These are phyloP conservation scores for Platycheirus rosarum DNA, from an alignment of 2,888 invertebrate species.

Conservation along the genomic window DNA sequence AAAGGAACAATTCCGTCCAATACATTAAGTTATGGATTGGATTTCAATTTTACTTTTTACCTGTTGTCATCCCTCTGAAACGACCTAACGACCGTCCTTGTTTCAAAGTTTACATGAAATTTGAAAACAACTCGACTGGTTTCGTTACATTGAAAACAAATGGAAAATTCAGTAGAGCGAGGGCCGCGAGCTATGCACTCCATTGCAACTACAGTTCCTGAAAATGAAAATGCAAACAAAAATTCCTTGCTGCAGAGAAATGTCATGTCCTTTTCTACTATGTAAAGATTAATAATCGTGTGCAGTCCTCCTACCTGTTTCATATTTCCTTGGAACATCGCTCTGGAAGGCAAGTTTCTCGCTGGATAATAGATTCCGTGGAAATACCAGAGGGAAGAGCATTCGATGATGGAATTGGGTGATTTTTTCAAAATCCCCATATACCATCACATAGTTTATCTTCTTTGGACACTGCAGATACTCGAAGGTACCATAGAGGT, in stretches of 20 bases:
- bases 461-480: conserved; percentile 81
- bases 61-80: conserved; percentile 81
- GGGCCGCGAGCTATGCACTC: conserved; percentile 82
- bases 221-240: neutral
- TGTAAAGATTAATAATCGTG: neutral
- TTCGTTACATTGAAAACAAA: conserved; percentile 82
- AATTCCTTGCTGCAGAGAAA: too few relatives aligned
- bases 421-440: conserved; percentile 82
- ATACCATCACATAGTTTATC: conserved; percentile 80
- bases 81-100: conserved; percentile 79
- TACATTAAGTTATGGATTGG: conserved; percentile 1
- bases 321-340: conserved; percentile 81
- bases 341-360: conserved; percentile 82
- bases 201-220: conserved; percentile 81
- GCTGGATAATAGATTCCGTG: conserved; percentile 78
- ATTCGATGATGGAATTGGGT: conserved; percentile 82
- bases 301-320: conserved; percentile 80
- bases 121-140: conserved; percentile 80
- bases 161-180: conserved; percentile 80
- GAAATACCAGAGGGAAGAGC: conserved; percentile 81
- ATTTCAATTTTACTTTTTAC: conserved; percentile 75
- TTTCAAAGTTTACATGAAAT: conserved; percentile 80
- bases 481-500: conserved; percentile 81
- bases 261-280: neutral
- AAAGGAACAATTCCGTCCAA: too few relatives aligned